Conservation (phyloP, 2,113 vertebrate genomes). For the Poicephalus meyeri region DNA sequence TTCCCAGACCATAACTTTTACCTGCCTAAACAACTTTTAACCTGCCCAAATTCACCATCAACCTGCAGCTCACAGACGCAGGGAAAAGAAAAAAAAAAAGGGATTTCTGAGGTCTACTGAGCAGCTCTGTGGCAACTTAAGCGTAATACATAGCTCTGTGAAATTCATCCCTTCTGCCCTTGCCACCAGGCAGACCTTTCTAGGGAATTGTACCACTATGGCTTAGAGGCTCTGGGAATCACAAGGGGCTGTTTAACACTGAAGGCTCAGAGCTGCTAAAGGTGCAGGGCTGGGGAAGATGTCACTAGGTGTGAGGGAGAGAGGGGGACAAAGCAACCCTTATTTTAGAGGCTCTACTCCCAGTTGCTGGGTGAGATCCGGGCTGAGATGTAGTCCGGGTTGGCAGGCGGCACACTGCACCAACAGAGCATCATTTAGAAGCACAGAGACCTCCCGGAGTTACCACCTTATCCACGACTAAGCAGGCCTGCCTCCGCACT, state of each 20-base stretch:
- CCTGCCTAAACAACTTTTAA: background rate
- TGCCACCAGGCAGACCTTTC: background rate
- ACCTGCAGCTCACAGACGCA: background rate
- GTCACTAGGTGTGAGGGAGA: accelerated
- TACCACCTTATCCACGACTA: background rate
- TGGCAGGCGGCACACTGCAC: accelerated
- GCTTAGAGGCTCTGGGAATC: background rate
- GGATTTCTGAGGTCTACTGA: background rate
- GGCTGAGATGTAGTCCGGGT: accelerated
- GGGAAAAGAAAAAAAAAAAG: accelerated
- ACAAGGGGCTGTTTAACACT: accelerated
- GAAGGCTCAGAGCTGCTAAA: background rate
- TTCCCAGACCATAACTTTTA: background rate
- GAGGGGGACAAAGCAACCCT: background rate
- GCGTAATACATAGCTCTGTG: accelerated
- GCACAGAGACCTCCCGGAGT: background rate
- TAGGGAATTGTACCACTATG: accelerated
- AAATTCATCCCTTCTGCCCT: background rate
- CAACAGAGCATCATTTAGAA: accelerated
- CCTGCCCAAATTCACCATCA: background rate
- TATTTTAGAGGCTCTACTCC: background rate
- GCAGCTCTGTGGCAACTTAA: background rate
- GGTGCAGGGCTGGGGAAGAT: accelerated
- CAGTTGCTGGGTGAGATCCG: accelerated
- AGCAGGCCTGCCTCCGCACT: background rate